Evolutionary conservation across 2,888 invertebrate species (phyloP).

Genomic region (Amiota communis): DNA sequence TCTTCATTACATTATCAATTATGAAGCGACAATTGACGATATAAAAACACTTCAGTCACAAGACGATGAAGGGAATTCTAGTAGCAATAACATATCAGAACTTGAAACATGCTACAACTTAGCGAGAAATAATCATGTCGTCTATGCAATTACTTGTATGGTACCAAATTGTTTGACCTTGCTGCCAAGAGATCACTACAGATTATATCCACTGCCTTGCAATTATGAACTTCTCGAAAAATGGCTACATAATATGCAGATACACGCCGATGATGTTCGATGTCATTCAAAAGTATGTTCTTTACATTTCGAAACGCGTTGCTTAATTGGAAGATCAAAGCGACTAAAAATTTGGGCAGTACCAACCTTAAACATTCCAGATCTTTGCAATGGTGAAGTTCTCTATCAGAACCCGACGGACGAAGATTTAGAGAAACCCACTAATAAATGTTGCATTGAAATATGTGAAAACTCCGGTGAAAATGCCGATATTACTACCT

Average conservation of each 20-base stretch:
- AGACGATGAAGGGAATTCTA: conserved; percentile 23
- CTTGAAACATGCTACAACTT: conserved; percentile 37
- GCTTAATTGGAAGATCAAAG: conserved; percentile 46
- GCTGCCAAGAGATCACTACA: conserved; percentile 48
- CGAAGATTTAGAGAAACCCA: conserved; percentile 29
- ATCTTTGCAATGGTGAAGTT: conserved; percentile 24
- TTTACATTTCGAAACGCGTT: conserved; percentile 60
- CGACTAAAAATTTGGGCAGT: conserved; percentile 63
- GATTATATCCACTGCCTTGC: conserved; percentile 54
- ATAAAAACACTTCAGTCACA: conserved; percentile 24
- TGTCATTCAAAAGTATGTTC: conserved; percentile 61
- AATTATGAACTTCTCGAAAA: conserved; percentile 50
- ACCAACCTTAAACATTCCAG: conserved; percentile 58
- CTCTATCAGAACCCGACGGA: conserved; percentile 42
- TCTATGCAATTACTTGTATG: conserved; percentile 50
- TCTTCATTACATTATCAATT: conserved; percentile 54
- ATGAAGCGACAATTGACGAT: conserved; percentile 46
- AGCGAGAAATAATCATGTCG: conserved; percentile 45
- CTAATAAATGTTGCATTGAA: conserved; percentile 36
- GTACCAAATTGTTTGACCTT: conserved; percentile 48
- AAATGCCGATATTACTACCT: neutral
- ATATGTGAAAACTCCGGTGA: conserved; percentile 30
- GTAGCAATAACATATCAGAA: conserved; percentile 21
- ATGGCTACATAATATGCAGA: conserved; percentile 61
- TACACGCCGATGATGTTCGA: conserved; percentile 53